Conservation (phyloP, 2,888 invertebrate genomes). For the Alviniconcha strummeri region DNA sequence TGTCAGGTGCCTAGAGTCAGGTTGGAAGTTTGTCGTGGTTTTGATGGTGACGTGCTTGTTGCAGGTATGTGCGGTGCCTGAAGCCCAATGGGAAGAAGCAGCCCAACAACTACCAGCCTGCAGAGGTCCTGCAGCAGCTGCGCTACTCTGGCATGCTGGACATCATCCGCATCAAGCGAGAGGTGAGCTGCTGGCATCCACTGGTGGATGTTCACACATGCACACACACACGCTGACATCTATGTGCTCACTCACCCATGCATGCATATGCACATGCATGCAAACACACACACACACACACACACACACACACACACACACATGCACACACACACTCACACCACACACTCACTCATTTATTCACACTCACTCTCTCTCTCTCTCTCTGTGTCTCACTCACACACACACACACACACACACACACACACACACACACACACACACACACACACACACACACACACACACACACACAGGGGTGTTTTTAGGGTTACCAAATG, state of each 20-base stretch:
- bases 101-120: conserved; percentile 55
- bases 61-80: conserved; percentile 68
- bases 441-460: no score
- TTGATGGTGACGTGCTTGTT: no score
- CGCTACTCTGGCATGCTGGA: conserved; percentile 69
- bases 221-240: not conserved
- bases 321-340: not conserved
- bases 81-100: conserved; percentile 65
- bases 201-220: not conserved
- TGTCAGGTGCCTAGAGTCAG: no score
- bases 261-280: not conserved
- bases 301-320: not conserved
- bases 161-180: conserved; percentile 66
- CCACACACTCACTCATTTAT: not conserved
- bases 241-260: not conserved
- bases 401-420: no score
- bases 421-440: no score
- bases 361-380: no score
- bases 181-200: conserved; percentile 49
- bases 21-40: no score
- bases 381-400: no score
- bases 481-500: no score
- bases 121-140: conserved; percentile 62
- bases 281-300: not conserved
- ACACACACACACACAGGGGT: no score